Conservation (phyloP, 2,797 vertebrate species). For the Neopelma chrysocephalum region DNA sequence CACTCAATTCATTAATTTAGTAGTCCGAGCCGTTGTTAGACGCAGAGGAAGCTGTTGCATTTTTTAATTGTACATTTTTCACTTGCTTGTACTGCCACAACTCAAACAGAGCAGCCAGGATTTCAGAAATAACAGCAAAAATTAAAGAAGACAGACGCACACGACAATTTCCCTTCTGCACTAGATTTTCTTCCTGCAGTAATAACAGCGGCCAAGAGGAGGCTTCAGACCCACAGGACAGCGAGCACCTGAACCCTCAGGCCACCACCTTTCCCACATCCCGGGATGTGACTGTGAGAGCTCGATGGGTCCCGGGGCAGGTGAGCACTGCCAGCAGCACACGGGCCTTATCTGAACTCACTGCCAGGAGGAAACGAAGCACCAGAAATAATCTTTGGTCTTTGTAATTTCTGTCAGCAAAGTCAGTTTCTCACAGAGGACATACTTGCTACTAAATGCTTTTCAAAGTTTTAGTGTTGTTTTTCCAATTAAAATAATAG, state of each 20-base stretch:
- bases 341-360: accelerated
- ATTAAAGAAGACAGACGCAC: accelerated
- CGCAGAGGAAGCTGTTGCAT: background rate
- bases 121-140: background rate
- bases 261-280: no score
- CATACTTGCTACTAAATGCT: background rate
- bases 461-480: background rate
- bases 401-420: background rate
- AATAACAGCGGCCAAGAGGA: background rate
- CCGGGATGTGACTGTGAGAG: accelerated
- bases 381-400: background rate
- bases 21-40: background rate
- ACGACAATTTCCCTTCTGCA: background rate
- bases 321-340: background rate
- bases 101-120: background rate
- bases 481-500: background rate
- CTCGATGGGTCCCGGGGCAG: background rate
- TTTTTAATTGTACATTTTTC: background rate
- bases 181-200: background rate
- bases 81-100: background rate
- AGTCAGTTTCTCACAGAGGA: background rate
- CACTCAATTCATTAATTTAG: background rate
- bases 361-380: accelerated
- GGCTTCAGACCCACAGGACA: background rate
- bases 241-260: background rate